phyloP scores from a whole-genome alignment of 2,888 invertebrate species.

The Scaptomyza tumidula region DNA sequence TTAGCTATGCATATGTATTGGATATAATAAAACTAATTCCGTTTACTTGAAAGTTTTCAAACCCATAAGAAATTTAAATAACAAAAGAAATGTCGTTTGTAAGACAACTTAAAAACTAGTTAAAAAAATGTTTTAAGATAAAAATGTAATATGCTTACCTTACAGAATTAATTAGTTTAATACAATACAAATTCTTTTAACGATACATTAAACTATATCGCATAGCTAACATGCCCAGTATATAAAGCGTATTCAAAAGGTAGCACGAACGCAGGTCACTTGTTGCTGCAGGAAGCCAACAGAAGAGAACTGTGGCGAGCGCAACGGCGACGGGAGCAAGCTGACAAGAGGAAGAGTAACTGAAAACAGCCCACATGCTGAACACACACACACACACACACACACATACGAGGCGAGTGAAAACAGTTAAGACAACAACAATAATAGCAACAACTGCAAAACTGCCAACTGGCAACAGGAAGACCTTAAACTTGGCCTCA shows the following conservation, averaged over 20 bases:
- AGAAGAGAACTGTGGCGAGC: slow-evolving; percentile 33
- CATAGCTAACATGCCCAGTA: slow-evolving; percentile 3
- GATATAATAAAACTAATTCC: too few species aligned
- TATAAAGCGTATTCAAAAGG: slow-evolving; percentile 57
- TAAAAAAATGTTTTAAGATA: too few species aligned
- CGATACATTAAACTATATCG: background rate
- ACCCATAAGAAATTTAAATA: too few species aligned
- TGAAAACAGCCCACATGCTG: slow-evolving; percentile 71
- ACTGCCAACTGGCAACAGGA: slow-evolving; percentile 76
- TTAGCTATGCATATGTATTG: too few species aligned
- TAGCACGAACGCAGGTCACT: slow-evolving; percentile 69
- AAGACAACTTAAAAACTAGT: too few species aligned
- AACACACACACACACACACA: slow-evolving; percentile 55
- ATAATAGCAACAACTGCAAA: slow-evolving; percentile 46
- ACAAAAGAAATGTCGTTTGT: too few species aligned
- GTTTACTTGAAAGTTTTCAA: too few species aligned
- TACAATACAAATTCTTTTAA: too few species aligned
- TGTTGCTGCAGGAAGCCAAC: slow-evolving; percentile 63
- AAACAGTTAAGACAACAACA: slow-evolving; percentile 71
- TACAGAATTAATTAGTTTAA: too few species aligned
- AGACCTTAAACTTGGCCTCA: slow-evolving; percentile 80
- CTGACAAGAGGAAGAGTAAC: slow-evolving; percentile 59
- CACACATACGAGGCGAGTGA: slow-evolving; percentile 64
- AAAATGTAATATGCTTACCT: too few species aligned
- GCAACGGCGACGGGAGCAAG: slow-evolving; percentile 24